Evolutionary conservation across 2,113 vertebrate genomes (phyloP), one percentile per base, ranked within the genome.

Genomic region (Erpornis zantholeuca): DNA sequence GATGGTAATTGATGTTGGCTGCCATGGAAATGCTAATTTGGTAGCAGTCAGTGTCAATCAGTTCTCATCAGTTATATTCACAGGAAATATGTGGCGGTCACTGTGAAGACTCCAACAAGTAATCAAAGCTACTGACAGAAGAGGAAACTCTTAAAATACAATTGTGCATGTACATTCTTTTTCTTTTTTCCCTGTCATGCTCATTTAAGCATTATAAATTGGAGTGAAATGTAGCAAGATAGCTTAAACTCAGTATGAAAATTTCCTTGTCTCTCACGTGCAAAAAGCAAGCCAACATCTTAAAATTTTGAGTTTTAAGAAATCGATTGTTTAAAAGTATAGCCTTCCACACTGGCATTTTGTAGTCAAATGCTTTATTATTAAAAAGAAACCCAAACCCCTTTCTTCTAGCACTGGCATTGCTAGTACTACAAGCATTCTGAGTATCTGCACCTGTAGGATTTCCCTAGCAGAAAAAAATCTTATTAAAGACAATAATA

Each of bases 1-100:
- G 93, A 94, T 5, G 33, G 47, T 92, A 98, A 97, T 94, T 94
- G 80, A 94, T 92, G 68, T 31, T 97, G 96, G 82, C 96, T 96
- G 86, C 91, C 70, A 92, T 79, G 84, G 80, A 97, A 97, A 97
- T 96, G 90, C 6, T 94, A 92, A 96, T 97, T 97, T 97, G 68
- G 57, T 93, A 96, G 50, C 88, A 94, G 88, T 73, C 72, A 71
- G 13, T 96, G 96, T 96, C 91, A 93, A 88, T 97, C 86, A 82
- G 66, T 78, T 13, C 3, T 69, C n/a, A 14, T 82, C 66, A 92
- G 71, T 94, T 93, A 65, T 4, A 5, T 49, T 79, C 63, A 66
- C 40, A 90, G 69, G 64, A 72, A 95, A 52, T 96, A 63, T 25
- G 4, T 80, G 49, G 56, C 86, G 81, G 63, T 76, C 95, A 88